These are phyloP conservation scores for Drosophila prostipennis DNA, from an alignment of 2,888 invertebrate genomes.

Conservation along the genomic window DNA sequence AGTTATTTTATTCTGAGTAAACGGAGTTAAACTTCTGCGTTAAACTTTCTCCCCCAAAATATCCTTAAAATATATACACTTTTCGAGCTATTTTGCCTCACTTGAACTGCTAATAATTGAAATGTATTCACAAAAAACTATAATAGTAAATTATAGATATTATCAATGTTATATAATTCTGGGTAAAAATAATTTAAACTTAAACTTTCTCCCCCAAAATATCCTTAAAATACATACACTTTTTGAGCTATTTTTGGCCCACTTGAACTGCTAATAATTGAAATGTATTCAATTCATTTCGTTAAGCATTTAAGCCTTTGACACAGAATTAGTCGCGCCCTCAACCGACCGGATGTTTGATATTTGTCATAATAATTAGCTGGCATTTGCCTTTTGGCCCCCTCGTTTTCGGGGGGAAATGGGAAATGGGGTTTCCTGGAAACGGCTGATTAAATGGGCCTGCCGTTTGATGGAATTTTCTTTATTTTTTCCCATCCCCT, in stretches of 20 bases:
- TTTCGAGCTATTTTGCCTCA: too few relatives aligned
- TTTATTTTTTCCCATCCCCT: constrained; percentile 11
- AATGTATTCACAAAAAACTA: too few relatives aligned
- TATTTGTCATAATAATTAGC: constrained; percentile 52
- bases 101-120: too few relatives aligned
- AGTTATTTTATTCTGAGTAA: too few relatives aligned
- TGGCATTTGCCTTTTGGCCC: constrained; percentile 26
- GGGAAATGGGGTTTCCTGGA: constrained; percentile 53
- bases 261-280: constrained; percentile 2
- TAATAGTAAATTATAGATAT: too few relatives aligned
- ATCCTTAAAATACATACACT: too few relatives aligned
- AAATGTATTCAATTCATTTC: constrained; percentile 20
- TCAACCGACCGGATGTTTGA: constrained; percentile 20
- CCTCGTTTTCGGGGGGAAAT: constrained; percentile 7
- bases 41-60: too few relatives aligned
- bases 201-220: too few relatives aligned
- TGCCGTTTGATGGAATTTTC: constrained; percentile 41
- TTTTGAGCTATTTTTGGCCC: neutral
- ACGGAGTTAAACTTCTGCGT: too few relatives aligned
- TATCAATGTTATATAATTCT: too few relatives aligned
- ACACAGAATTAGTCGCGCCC: constrained; percentile 24
- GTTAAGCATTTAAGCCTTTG: constrained; percentile 30
- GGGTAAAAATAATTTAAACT: too few relatives aligned
- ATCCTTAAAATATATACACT: too few relatives aligned
- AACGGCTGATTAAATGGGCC: constrained; percentile 54